Base-by-base conservation (phyloP, 2,888 invertebrate genomes). In the Piscicola geometra region DNA sequence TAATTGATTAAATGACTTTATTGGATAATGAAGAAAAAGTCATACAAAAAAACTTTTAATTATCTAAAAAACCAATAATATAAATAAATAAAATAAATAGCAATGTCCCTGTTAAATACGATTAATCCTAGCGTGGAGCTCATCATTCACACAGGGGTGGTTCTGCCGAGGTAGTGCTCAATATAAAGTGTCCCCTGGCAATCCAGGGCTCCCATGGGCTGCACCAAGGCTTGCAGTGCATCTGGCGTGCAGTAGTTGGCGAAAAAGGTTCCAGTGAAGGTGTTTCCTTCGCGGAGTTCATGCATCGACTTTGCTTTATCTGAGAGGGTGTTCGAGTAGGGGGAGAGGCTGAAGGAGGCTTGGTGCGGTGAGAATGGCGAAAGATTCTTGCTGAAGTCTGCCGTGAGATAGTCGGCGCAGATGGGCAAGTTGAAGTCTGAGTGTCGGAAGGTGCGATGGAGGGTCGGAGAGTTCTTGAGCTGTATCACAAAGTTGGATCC, bases 231-330 rank as follows among this genome's bases (percentile, higher is more conserved):
- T 30, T 73, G 52, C 35, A 73, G 64, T 35, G 28, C 56, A 52
- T 73, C 56, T 5, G 73, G 73, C n/a, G 33, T 64, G 36, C 73
- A 73, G 32, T 67, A 32, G 5, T 67, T 3, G n/a, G 28, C 32
- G n/a, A 33, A 35, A 64, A 73, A 73, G n/a, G 28, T 56, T 5
- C 15, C n/a, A n/a, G 60, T 56, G 60, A 56, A 56, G 25, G 3
- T 56, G 60, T 56, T 56, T 5, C n/a, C 3, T 21, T 56, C 33
- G 32, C 73, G 30, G 35, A 73, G 52, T 28, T 73, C 73, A 36
- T 73, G 73, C 73, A 73, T 73, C 25, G 73, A 73, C n/a, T 60
- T 56, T 3, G 73, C 64, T 35, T 56, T 60, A 36, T 73, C 73
- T 18, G 33, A 56, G 28, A 52, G 33, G 32, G 64, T 30, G n/a